Evolutionary conservation across 2,888 invertebrate genomes (phyloP), one percentile per base, ranked within the genome.

Genomic region (Drosophila subquinaria): DNA sequence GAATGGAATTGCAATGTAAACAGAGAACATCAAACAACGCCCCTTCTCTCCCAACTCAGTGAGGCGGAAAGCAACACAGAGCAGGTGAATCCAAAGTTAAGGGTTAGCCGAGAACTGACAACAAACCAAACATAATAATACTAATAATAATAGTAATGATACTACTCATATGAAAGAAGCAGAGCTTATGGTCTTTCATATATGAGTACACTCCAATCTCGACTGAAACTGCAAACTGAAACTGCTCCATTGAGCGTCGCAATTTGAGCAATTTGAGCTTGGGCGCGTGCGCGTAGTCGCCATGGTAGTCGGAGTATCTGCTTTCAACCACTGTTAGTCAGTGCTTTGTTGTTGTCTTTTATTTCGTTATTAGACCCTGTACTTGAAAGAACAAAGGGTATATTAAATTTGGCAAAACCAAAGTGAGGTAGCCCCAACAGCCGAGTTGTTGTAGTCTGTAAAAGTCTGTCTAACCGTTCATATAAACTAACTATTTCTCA

Each of bases 251-350:
- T 78, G 72, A 76, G 81, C 71, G 78, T 76, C 74, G 76, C 77
- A 69, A 74, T 79, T 76, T 74, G 63, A 89, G 81, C 30, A 30
- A 27, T 27, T 27, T 27, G 27, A 27, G 27, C 79, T 72, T 76
- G 91, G 90, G 90, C 90, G 90, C 91, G 91, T 90, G 91, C 91
- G 89, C 89, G 42, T 68, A 65, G 83, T 86, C 74, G 72, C 79
- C 67, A 86, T 73, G 76, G 89, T 73, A 81, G 88, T 89, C 71
- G 74, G 73, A 68, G 80, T 88, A 81, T 82, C 73, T 79, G 81
- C 80, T 84, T 88, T 81, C 81, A 88, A 79, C 79, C 79, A 80
- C 77, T 78, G 76, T 69, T 71, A 45, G 62, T 63, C 57, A 68
- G 56, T 51, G 50, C 40, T 50, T 45, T 76, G 56, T 72, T 67